Conservation (phyloP, 2,888 invertebrate genomes). For the Brachyopa scutellaris region DNA sequence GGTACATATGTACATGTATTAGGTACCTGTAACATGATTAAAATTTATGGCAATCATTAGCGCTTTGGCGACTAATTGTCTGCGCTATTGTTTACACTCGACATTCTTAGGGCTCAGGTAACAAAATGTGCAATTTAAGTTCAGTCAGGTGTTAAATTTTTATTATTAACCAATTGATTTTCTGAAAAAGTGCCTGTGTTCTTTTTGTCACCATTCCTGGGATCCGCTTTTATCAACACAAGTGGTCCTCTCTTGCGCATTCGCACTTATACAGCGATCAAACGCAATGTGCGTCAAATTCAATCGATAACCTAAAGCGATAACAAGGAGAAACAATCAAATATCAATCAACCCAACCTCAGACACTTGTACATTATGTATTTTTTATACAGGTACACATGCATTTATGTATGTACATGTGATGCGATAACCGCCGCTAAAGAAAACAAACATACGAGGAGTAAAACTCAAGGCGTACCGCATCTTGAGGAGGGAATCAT, state of each 20-base stretch:
- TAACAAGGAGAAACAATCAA: constrained; percentile 62
- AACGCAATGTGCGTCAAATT: constrained; percentile 59
- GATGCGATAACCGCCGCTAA: constrained; percentile 61
- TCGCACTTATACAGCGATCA: constrained; percentile 11
- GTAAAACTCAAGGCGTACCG: constrained; percentile 17
- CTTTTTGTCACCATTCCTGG: no score
- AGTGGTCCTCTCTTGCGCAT: constrained; percentile 9
- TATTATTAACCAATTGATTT: constrained; percentile 22
- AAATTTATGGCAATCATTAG: constrained; percentile 59
- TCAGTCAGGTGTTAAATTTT: constrained; percentile 37
- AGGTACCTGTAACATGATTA: no score
- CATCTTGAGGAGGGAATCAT: constrained; percentile 58
- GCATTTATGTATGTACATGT: constrained; percentile 15
- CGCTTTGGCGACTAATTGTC: constrained; percentile 63
- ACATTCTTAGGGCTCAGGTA: background rate
- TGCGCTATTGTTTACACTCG: constrained; percentile 38
- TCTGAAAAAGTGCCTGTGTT: no score
- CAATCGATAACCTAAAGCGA: constrained; percentile 64
- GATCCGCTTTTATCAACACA: no score
- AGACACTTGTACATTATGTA: no score
- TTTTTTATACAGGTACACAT: no score
- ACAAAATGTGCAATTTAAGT: background rate
- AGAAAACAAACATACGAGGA: constrained; percentile 44
- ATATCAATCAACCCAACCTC: constrained; percentile 66
- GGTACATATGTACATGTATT: background rate